Evolutionary conservation across 2,888 invertebrate genomes (phyloP).

Genomic region (Pyrrhosoma nymphula): DNA sequence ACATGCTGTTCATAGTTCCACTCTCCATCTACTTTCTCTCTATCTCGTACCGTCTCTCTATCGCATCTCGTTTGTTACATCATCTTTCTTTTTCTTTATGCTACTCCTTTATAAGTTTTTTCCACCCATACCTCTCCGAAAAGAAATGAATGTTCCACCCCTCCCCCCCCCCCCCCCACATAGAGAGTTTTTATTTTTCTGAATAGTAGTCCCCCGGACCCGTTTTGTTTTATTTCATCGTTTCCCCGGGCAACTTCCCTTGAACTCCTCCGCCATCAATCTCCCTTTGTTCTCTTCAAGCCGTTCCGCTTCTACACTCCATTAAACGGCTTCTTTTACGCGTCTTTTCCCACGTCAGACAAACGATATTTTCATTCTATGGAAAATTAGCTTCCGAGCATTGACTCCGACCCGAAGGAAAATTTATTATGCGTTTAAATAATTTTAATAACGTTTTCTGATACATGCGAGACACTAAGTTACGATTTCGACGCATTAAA

Average conservation of each 20-base stretch:
- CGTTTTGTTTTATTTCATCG: conserved; percentile 39
- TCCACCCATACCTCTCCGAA: not conserved
- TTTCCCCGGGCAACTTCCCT: conserved; percentile 32
- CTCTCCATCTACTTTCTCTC: not conserved
- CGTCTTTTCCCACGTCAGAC: conserved; percentile 22
- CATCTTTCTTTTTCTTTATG: not conserved
- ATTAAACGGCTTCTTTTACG: conserved; percentile 39
- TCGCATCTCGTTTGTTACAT: not conserved
- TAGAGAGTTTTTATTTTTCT: conserved; percentile 9
- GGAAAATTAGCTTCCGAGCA: conserved; percentile 32
- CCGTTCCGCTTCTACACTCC: conserved; percentile 30
- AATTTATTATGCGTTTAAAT: not conserved
- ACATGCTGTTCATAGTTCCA: not conserved
- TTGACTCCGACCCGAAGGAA: not conserved
- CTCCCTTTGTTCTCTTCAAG: conserved; percentile 24
- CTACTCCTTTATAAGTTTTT: not conserved
- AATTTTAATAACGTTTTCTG: not conserved
- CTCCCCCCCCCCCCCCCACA: no score
- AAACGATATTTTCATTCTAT: conserved; percentile 16
- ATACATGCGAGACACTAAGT: not conserved
- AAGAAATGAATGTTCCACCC: not conserved
- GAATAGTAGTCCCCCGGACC: not conserved
- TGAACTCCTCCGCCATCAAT: conserved; percentile 39
- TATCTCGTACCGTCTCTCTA: not conserved
- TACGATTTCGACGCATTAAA: not conserved